A percentile compares a stretch with the other conserved stretches of the same genome.
Conservation (phyloP, 2,888 invertebrate species). For the Glyphotaelius pellucidus region DNA sequence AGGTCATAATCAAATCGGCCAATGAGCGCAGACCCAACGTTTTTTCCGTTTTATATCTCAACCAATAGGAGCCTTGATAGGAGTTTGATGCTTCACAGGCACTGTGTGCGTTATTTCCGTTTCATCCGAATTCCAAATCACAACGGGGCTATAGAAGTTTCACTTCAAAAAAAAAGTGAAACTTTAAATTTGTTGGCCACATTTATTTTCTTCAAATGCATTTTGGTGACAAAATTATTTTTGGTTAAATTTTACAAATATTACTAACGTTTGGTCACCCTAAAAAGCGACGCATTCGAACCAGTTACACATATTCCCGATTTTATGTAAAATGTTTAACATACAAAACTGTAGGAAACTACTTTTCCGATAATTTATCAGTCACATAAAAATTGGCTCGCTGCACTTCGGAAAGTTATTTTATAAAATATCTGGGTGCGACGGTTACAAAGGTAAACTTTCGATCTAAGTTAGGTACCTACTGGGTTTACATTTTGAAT, state of each 20-base stretch:
- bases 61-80: too few species aligned
- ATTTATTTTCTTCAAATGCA: not conserved
- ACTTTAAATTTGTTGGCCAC: too few species aligned
- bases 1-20: too few species aligned
- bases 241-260: not conserved
- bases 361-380: not conserved
- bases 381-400: slow-evolving; percentile 11
- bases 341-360: slow-evolving; percentile 37
- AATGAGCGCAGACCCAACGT: too few species aligned
- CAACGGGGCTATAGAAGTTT: too few species aligned
- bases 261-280: not conserved
- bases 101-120: too few species aligned
- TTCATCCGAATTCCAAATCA: too few species aligned
- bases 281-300: slow-evolving; percentile 3
- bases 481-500: not conserved
- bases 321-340: slow-evolving; percentile 46
- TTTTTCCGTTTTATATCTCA: too few species aligned
- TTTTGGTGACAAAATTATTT: not conserved
- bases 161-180: too few species aligned
- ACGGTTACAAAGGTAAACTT: not conserved
- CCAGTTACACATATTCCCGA: slow-evolving; percentile 41
- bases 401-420: slow-evolving; percentile 13
- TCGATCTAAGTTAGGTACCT: not conserved
- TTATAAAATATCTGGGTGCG: not conserved
- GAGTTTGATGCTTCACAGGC: too few species aligned